Evolutionary conservation across 2,113 vertebrate species (phyloP).

Genomic region (Hyperoodon ampullatus): DNA sequence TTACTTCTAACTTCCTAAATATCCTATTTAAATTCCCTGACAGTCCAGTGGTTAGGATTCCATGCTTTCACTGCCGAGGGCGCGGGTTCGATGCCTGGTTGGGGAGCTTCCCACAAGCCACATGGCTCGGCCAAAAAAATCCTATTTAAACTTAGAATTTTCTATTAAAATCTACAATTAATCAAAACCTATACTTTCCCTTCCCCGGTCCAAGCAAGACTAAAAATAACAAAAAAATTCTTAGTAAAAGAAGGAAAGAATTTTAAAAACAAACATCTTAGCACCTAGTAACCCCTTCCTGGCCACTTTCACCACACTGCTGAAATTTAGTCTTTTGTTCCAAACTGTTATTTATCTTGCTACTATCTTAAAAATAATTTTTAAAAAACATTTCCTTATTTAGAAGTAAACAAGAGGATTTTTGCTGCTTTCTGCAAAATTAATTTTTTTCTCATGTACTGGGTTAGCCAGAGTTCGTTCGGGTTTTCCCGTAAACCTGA

Average conservation of each 20-base stretch:
- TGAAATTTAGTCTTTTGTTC: neutral
- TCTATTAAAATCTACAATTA: neutral
- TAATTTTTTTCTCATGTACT: neutral
- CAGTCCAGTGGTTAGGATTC: too few relatives aligned
- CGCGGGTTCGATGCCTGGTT: neutral
- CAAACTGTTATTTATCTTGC: neutral
- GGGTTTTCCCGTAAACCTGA: too few relatives aligned
- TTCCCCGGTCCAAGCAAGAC: neutral
- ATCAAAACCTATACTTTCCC: neutral
- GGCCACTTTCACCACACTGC: neutral
- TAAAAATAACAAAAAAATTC: neutral
- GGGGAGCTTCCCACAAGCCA: neutral
- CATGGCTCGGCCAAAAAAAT: neutral
- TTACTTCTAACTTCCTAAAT: neutral
- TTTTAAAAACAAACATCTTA: neutral
- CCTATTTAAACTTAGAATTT: neutral
- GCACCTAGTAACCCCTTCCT: neutral
- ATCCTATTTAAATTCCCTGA: neutral
- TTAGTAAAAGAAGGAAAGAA: neutral
- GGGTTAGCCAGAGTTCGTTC: too few relatives aligned
- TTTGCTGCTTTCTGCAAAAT: neutral
- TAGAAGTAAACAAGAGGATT: conserved; percentile 5
- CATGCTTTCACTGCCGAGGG: too few relatives aligned
- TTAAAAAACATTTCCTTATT: neutral
- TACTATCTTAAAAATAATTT: neutral